Conservation (phyloP, 2,888 invertebrate species). For the Metacarcinus magister region DNA sequence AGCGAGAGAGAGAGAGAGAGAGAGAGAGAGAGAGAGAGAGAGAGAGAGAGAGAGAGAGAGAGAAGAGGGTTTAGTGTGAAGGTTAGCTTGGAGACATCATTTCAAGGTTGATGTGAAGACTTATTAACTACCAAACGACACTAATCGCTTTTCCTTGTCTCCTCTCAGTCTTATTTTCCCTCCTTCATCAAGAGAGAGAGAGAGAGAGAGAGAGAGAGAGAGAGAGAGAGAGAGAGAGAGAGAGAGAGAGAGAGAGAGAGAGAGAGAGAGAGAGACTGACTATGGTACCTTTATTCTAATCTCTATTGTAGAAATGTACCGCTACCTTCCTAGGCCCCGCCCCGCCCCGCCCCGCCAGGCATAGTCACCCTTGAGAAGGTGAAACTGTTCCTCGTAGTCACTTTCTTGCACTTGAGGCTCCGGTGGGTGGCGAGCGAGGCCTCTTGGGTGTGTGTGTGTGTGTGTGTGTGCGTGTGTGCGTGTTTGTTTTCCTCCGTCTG, state of each 20-base stretch:
- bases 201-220: constrained; percentile 41
- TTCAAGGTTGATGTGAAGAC: too few species aligned
- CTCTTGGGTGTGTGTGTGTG: constrained; percentile 29
- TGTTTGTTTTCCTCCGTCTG: background rate
- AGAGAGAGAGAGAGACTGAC: background rate
- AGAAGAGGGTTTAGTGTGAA: too few species aligned
- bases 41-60: background rate
- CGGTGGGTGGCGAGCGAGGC: background rate
- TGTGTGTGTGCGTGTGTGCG: constrained; percentile 55
- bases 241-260: constrained; percentile 51
- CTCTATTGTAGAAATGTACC: background rate
- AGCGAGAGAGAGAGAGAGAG: background rate
- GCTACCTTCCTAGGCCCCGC: background rate
- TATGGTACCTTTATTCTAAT: background rate
- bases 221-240: constrained; percentile 60
- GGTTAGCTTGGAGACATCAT: background rate
- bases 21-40: background rate
- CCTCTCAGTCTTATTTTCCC: background rate
- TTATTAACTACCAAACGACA: background rate
- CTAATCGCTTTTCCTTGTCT: background rate
- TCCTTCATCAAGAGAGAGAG: background rate
- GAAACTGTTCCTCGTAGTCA: constrained; percentile 2
- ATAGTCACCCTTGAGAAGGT: constrained; percentile 1
- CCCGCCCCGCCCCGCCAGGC: too few species aligned
- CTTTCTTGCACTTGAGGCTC: background rate